Evolutionary conservation across 2,888 invertebrate genomes (phyloP), one percentile per base, ranked within the genome.

Genomic region (Campoplex nolae): DNA sequence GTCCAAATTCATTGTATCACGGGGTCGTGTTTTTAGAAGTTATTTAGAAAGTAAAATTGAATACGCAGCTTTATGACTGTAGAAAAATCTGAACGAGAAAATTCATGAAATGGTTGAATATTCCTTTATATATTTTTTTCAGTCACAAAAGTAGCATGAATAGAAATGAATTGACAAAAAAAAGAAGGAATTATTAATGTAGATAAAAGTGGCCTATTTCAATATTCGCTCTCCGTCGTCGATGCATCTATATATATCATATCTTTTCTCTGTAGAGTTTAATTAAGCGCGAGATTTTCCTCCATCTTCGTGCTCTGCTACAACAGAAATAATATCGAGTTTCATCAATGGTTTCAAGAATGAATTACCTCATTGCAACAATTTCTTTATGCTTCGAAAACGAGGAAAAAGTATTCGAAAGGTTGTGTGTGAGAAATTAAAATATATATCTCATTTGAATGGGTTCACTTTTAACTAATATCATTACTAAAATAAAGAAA

Each of bases 251-350:
- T 23, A 23, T 23, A 70, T 28, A 28, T 38, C 48, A 23, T 62
- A 8, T 83, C 23, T 70, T 45, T 18, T 67, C 28, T 32, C 65
- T 67, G 45, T 16, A 23, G 45, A 77, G 35, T 18, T 85, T 77
- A 73, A 77, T 85, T 67, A 77, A 85, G 56, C 68, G 65, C 38
- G 48, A 45, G 67, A 77, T 45, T 81, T 74, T 38, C 28, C 54
- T 56, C n/a, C 8, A 28, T 62, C 11, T 9, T 6, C 32, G 51
- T 16, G 42, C 48, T 35, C 7, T 9, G 28, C 38, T 70, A 9
- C 45, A 51, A 71, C 54, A 51, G 13, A 77, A 23, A 83, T 56
- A 38, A 2, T 48, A 58, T 71, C 38, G 38, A 38, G 62, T 76
- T 70, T 68, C n/a, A 76, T 70, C 28, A 83, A 70, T 38, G 32